These are phyloP conservation scores for Thamnophis sirtalis DNA, from an alignment of 2,113 vertebrate species.

Conservation along the genomic window DNA sequence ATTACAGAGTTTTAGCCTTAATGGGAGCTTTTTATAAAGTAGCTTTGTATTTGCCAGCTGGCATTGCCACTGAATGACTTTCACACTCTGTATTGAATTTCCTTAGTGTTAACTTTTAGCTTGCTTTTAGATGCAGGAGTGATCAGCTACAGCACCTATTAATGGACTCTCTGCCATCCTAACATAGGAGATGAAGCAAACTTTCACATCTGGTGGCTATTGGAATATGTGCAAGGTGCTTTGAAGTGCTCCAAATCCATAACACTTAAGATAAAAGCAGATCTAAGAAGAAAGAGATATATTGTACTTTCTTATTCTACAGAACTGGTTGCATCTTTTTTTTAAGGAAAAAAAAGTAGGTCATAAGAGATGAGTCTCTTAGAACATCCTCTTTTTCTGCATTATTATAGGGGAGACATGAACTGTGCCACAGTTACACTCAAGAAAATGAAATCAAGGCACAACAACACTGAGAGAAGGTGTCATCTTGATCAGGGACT, in stretches of 20 bases:
- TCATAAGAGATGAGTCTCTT: neutral
- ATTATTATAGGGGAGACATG: neutral
- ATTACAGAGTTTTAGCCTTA: slow-evolving; percentile 3
- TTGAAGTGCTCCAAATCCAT: slow-evolving; percentile 25
- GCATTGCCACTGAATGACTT: neutral
- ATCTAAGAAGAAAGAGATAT: neutral
- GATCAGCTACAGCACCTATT: neutral
- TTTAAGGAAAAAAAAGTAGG: neutral
- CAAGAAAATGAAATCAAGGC: neutral
- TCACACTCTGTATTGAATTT: slow-evolving; percentile 21
- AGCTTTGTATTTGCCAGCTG: slow-evolving; percentile 4
- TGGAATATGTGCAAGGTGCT: slow-evolving; percentile 4
- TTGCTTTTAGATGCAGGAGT: neutral
- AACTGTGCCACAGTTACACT: neutral
- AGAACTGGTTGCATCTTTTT: neutral
- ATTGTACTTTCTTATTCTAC: neutral
- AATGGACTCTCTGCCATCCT: neutral
- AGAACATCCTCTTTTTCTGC: neutral
- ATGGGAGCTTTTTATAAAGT: slow-evolving; percentile 24
- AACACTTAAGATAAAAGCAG: slow-evolving; percentile 20
- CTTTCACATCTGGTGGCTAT: neutral
- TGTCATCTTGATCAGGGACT: neutral
- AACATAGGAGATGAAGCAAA: neutral
- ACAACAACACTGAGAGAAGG: neutral
- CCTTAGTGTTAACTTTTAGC: neutral